Conservation (phyloP, 2,113 vertebrate species). For the Nasalis larvatus region DNA sequence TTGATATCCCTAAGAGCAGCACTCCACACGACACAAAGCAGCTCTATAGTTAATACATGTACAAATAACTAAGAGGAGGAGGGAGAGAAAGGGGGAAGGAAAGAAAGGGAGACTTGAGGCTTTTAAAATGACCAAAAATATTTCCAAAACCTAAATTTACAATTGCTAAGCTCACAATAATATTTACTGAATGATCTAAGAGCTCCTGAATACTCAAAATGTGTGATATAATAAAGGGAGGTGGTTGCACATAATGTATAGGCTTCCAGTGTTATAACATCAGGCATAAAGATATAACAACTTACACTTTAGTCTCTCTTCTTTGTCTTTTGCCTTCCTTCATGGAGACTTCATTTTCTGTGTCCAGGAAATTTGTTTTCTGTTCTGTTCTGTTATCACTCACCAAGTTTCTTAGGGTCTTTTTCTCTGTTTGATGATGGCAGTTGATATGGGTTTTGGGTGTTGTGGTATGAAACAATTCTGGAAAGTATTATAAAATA, state of each 20-base stretch:
- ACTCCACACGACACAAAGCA: neutral
- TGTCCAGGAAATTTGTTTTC: neutral
- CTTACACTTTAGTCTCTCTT: neutral
- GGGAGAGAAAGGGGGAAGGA: neutral
- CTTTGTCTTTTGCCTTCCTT: neutral
- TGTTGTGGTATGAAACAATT: conserved; percentile 28
- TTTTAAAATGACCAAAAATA: neutral
- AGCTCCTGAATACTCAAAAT: neutral
- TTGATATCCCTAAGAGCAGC: neutral
- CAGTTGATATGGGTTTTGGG: neutral
- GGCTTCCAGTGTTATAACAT: neutral
- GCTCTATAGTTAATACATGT: neutral
- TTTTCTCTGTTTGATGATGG: neutral
- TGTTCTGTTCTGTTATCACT: neutral
- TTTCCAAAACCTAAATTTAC: neutral
- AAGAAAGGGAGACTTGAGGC: neutral
- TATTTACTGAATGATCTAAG: neutral
- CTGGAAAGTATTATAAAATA: neutral
- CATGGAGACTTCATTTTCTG: neutral
- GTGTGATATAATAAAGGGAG: neutral
- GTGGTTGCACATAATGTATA: neutral
- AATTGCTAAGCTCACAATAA: neutral
- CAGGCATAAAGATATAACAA: neutral
- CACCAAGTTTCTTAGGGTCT: neutral
- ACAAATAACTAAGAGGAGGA: neutral